phyloP scores from a whole-genome alignment of 2,797 vertebrate species.

The Serranus cabrilla region DNA sequence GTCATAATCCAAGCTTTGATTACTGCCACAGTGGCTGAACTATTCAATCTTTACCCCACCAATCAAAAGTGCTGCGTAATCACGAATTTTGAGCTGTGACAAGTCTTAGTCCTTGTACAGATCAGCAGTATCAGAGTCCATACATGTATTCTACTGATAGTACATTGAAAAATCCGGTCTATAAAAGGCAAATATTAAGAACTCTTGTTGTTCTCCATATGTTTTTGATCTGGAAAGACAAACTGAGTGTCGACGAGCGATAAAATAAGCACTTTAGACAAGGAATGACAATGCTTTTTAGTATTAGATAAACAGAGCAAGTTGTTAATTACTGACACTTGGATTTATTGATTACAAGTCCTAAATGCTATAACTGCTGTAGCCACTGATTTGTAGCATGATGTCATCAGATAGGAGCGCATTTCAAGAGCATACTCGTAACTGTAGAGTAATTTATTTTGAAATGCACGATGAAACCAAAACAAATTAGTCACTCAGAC shows the following conservation, averaged over 20 bases:
- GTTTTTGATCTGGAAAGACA: slow-evolving; percentile 1
- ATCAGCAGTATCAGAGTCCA: neutral
- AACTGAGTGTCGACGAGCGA: neutral
- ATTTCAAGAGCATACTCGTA: neutral
- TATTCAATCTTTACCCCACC: slow-evolving; percentile 11
- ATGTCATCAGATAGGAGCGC: slow-evolving; percentile 35
- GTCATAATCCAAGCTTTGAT: slow-evolving; percentile 41
- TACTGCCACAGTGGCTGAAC: slow-evolving; percentile 28
- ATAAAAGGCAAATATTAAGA: neutral
- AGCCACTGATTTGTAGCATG: slow-evolving; percentile 17
- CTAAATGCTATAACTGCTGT: slow-evolving; percentile 1
- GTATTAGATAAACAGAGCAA: slow-evolving; percentile 1
- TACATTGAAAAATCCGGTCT: neutral
- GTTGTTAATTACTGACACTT: slow-evolving; percentile 4
- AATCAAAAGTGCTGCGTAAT: slow-evolving; percentile 16
- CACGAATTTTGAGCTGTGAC: slow-evolving; percentile 12
- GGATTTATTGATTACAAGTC: slow-evolving; percentile 6
- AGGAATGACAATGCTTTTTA: slow-evolving; percentile 3
- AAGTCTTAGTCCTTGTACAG: slow-evolving; percentile 16
- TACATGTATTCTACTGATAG: neutral
- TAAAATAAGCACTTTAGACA: slow-evolving; percentile 3
- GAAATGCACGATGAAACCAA: slow-evolving; percentile 60
- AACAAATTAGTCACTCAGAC: slow-evolving; percentile 65
- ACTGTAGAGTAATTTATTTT: slow-evolving; percentile 33
- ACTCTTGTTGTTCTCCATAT: neutral